A percentile compares a stretch with the other conserved stretches of the same genome.
phyloP scores from a whole-genome alignment of 2,113 vertebrate genomes.

The Chaetodon auriga region DNA sequence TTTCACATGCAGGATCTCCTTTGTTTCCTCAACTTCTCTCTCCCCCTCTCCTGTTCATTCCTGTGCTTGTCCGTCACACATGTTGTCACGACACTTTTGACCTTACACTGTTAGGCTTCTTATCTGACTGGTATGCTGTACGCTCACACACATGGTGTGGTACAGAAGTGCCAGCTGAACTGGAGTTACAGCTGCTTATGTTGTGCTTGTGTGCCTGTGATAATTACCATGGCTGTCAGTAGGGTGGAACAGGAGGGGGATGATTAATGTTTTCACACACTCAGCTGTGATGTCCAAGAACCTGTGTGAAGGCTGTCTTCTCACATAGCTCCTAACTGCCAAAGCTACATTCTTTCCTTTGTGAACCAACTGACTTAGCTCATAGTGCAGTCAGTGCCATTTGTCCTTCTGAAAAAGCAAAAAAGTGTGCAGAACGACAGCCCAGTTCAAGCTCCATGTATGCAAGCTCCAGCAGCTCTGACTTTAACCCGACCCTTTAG shows the following conservation, averaged over 20 bases:
- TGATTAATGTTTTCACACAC: conserved; percentile 75
- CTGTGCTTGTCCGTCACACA: conserved; percentile 32
- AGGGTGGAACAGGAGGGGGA: conserved; percentile 45
- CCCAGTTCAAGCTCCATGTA: not conserved
- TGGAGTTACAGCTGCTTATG: conserved; percentile 51
- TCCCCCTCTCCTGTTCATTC: not conserved
- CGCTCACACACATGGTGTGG: conserved; percentile 51
- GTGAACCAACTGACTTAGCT: not conserved
- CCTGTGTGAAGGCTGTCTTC: conserved; percentile 40
- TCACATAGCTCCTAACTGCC: conserved; percentile 6
- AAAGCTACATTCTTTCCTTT: conserved; percentile 8
- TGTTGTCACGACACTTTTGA: conserved; percentile 59
- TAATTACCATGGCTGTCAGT: conserved; percentile 70
- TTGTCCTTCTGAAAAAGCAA: not conserved
- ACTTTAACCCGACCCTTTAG: conserved; percentile 12
- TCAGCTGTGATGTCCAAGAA: conserved; percentile 59
- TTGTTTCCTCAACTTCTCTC: not conserved
- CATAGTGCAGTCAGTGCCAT: not conserved
- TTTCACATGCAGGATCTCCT: not conserved
- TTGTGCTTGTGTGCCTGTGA: conserved; percentile 59
- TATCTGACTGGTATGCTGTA: conserved; percentile 68
- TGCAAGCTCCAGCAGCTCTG: conserved; percentile 13
- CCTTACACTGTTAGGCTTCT: conserved; percentile 61
- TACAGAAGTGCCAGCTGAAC: conserved; percentile 61
- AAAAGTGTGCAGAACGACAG: not conserved